These are phyloP conservation scores for Columba livia DNA, from an alignment of 2,113 vertebrate genomes.

Conservation along the genomic window DNA sequence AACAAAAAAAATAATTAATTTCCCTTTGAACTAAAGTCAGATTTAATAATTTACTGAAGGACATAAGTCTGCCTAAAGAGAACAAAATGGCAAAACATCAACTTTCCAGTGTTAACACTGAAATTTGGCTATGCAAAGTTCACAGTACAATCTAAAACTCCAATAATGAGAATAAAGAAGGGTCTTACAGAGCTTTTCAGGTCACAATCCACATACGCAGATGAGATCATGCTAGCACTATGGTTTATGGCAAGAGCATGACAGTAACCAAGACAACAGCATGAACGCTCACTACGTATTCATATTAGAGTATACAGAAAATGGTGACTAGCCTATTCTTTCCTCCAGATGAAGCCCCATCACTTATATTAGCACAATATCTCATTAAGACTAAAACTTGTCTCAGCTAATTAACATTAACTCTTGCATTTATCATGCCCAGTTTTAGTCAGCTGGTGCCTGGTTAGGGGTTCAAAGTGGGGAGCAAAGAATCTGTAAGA, in stretches of 20 bases:
- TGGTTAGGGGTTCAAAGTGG: background rate
- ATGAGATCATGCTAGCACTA: background rate
- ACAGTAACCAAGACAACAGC: slow-evolving; percentile 13
- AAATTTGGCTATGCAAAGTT: background rate
- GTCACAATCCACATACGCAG: background rate
- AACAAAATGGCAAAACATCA: background rate
- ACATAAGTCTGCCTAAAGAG: background rate
- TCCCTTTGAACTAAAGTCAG: background rate
- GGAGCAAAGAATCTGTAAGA: background rate
- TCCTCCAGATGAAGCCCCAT: background rate
- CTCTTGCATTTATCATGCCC: background rate
- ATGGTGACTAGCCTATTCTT: background rate
- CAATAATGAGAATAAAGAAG: background rate
- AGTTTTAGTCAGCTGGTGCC: background rate
- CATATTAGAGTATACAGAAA: background rate
- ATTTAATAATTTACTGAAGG: background rate
- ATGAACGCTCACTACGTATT: background rate
- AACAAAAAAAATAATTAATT: background rate
- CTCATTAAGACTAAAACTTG: background rate
- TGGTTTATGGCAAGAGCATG: background rate
- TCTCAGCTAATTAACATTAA: slow-evolving; percentile 8
- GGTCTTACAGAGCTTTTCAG: background rate
- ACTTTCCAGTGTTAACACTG: background rate
- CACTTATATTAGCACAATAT: background rate
- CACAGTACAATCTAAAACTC: background rate